Conservation (phyloP, 2,797 vertebrate genomes). For the Halcyon badia region DNA sequence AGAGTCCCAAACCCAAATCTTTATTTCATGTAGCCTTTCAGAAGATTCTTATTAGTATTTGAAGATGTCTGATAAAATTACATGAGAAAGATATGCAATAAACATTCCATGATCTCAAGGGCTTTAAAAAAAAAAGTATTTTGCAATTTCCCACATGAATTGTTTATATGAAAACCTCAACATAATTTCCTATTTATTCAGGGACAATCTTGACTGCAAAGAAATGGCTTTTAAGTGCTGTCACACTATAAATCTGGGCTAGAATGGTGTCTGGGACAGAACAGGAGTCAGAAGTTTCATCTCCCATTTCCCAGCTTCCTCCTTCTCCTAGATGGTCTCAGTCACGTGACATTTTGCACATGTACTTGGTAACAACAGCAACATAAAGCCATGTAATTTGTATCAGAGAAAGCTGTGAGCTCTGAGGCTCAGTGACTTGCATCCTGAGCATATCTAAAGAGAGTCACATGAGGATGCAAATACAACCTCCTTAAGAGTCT, state of each 20-base stretch:
- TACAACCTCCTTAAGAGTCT: neutral
- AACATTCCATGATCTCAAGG: neutral
- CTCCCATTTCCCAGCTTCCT: neutral
- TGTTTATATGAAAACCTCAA: neutral
- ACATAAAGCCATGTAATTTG: neutral
- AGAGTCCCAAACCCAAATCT: neutral
- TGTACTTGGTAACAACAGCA: neutral
- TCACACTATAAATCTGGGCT: neutral
- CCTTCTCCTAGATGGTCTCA: neutral
- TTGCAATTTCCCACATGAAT: neutral
- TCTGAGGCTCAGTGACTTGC: neutral
- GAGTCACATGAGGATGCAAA: rapidly evolving
- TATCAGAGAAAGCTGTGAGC: neutral
- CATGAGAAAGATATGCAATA: neutral
- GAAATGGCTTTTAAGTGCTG: neutral
- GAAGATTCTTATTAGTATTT: neutral
- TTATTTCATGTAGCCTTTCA: neutral
- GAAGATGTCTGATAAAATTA: neutral
- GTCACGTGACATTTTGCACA: neutral
- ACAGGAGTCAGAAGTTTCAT: neutral
- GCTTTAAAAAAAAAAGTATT: neutral
- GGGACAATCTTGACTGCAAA: neutral
- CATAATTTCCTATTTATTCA: neutral
- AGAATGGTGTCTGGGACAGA: neutral
- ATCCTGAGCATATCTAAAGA: neutral